Conservation (phyloP, 1,140 invertebrate species). For the Hypothenemus hampei region DNA sequence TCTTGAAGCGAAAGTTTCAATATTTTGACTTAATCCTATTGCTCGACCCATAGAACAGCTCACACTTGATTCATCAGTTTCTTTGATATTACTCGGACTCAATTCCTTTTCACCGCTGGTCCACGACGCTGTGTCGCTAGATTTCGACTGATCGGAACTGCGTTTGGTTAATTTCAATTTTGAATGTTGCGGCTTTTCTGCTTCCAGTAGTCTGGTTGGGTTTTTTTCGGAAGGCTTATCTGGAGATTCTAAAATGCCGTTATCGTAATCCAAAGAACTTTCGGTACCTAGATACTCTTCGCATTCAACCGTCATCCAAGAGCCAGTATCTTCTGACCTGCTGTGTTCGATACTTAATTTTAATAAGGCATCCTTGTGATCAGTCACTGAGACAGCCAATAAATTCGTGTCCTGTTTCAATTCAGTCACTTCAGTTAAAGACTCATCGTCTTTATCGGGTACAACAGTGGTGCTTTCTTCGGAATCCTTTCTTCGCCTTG, state of each 20-base stretch:
- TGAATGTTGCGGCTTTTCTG: conserved; percentile 45
- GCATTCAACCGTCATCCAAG: conserved; percentile 58
- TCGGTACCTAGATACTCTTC: conserved; percentile 56
- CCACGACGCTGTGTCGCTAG: conserved; percentile 57
- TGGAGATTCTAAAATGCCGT: conserved; percentile 36
- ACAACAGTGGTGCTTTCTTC: conserved; percentile 46
- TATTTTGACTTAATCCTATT: conserved; percentile 68
- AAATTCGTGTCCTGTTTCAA: conserved; percentile 46
- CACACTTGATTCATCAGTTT: conserved; percentile 71
- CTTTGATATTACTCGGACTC: conserved; percentile 48
- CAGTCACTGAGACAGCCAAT: conserved; percentile 40
- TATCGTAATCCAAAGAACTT: conserved; percentile 48
- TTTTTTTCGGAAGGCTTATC: conserved; percentile 44
- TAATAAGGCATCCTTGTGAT: conserved; percentile 43
- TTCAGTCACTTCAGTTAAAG: conserved; percentile 57
- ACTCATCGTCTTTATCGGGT: conserved; percentile 57
- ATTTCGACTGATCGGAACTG: conserved; percentile 59
- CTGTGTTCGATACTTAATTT: conserved; percentile 50
- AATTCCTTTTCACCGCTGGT: conserved; percentile 53
- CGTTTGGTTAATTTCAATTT: conserved; percentile 52
- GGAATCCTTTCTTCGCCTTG: conserved; percentile 42
- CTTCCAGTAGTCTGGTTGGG: conserved; percentile 45
- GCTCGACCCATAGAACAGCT: conserved; percentile 73
- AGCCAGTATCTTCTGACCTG: conserved; percentile 56
- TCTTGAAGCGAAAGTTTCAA: conserved; percentile 50